Base-by-base conservation (phyloP, 1,140 invertebrate species). In the Brachionus manjavacas region DNA sequence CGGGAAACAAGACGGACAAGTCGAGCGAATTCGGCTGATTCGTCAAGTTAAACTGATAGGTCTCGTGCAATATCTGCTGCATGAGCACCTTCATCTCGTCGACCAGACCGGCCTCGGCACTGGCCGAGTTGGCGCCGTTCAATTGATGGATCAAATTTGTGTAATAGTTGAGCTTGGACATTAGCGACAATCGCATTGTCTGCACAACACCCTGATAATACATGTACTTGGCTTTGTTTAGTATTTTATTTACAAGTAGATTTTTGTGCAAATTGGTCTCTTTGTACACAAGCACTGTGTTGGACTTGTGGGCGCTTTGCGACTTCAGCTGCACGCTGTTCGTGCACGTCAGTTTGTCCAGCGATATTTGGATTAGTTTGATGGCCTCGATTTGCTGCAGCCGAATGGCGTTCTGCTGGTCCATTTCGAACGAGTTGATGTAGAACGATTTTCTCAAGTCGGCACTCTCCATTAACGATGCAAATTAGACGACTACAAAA, bases 231-330 rank as follows among this genome's bases (percentile, higher is more conserved):
- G 79, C 52, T 68, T 81, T 81, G 25, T 81, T 81, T 8, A 81
- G 64, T 39, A 81, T 81, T 81, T 81, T 60, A 46, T 46, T 81
- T 23, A 81, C 79, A 68, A 81, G 79, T 3, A 81, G 39, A 35
- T 81, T 81, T 68, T 81, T 81, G 79, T 81, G 79, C 52, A 81
- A 68, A 23, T 81, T 81, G 12, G 49, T 25, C 31, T 81, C 79
- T 60, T 64, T 60, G 41, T 81, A 81, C 2, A 81, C 79, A 3
- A 81, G 52, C n/a, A 81, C 64, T 20, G 52, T 81, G 39, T 68
- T 64, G 3, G 49, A 16, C 39, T 72, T 76, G 20, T 25, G 72
- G 9, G 3, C 46, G 7, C 23, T 49, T 4, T 46, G 28, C 2
- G 41, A 52, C 31, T 81, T 81, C 3, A 68, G 25, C 23, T 81